Evolutionary conservation across 35 echinoderm and acorn worm species (phyloP), one percentile per base, ranked within the genome.

Genomic region (Holothuria glaberrima): DNA sequence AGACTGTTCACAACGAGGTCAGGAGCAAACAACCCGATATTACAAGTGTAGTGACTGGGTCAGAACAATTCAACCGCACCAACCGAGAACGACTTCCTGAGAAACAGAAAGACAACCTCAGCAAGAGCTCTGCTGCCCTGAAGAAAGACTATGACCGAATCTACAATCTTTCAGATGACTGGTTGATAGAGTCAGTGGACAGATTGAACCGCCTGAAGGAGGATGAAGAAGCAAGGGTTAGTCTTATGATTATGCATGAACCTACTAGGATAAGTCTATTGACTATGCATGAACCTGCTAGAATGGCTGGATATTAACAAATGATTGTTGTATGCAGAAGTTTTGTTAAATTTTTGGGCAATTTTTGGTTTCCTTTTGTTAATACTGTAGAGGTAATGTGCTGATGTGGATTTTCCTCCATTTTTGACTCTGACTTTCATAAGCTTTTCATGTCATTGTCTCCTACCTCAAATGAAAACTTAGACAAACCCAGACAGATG

Each of bases 41-140:
- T 48, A 91, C 85, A 0, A 84, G 87, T 34, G 75, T 89, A 2
- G 83, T 91, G 54, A 94, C 83, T 31, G 89, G 90, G n/a, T 88
- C 88, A 0, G 95, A 97, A 35, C 89, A 94, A n/a, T 91, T 97
- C 69, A 83, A 91, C 82, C 88, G 89, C 16, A 97, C 90, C 70
- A 89, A 97, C 60, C 35, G 92, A 29, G 95, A 97, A 73, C 54
- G 67, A 33, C 92, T 97, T 6, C 61, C 92, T 0, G 88, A 86
- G n/a, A 88, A 89, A 80, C 92, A 94, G 67, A 92, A 91, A 58
- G 92, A 93, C 3, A 70, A 90, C 63, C 89, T 97, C 71, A 57
- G 69, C 26, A 36, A 88, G 24, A 71, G 48, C 12, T 54, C 88
- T 3, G 35, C 58, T 25, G 78, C 90, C 34, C 89, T 97, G 5